Evolutionary conservation across 1,140 invertebrate genomes (phyloP).

Genomic region (Acromyrmex echinatior): DNA sequence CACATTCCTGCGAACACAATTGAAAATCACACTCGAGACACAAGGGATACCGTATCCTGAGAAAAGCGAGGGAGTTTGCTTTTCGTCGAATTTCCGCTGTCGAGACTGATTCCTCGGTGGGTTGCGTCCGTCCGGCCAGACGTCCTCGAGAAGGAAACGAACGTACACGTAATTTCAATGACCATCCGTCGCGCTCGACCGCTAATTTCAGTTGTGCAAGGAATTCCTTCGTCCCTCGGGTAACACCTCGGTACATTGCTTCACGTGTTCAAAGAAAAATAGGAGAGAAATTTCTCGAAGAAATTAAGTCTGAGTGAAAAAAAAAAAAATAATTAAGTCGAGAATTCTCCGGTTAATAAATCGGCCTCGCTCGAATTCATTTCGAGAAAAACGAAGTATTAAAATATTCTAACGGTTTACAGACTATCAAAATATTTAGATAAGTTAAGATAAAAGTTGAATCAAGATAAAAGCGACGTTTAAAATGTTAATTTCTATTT

Average conservation of each 20-base stretch:
- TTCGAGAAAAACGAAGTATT: slow-evolving; percentile 5
- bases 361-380: slow-evolving; percentile 32
- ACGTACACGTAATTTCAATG: slow-evolving; percentile 76
- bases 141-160: slow-evolving; percentile 66
- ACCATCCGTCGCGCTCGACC: slow-evolving; percentile 73
- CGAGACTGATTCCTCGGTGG: slow-evolving; percentile 76
- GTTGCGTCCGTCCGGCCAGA: slow-evolving; percentile 55
- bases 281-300: slow-evolving; percentile 44
- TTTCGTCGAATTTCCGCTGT: slow-evolving; percentile 75
- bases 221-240: slow-evolving; percentile 56
- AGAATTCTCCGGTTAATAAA: slow-evolving; percentile 56
- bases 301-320: slow-evolving; percentile 6
- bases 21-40: slow-evolving; percentile 43
- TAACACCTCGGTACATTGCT: slow-evolving; percentile 22
- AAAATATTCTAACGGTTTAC: slow-evolving; percentile 1
- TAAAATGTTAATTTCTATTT: slow-evolving; percentile 5
- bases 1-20: not conserved
- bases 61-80: slow-evolving; percentile 69
- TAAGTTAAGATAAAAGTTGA: not conserved
- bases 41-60: slow-evolving; percentile 2
- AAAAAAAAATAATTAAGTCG: slow-evolving; percentile 29
- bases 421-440: not conserved
- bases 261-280: slow-evolving; percentile 48
- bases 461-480: not conserved
- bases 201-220: slow-evolving; percentile 67